Base-by-base conservation (phyloP, 2,888 invertebrate genomes). In the Apodemia duryi region DNA sequence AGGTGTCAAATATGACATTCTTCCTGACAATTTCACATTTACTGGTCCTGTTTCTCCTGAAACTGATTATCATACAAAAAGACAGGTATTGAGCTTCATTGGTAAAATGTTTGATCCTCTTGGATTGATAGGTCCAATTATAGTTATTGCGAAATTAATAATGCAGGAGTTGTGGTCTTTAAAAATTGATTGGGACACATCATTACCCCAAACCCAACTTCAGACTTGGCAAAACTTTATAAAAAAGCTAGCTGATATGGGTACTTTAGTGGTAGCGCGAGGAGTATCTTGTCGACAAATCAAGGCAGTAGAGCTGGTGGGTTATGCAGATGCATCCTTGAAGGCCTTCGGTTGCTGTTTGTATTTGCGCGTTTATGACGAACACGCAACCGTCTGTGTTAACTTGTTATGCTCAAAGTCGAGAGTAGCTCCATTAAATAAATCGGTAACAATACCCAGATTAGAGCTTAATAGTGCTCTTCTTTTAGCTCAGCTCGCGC, bases 31-130 rank as follows among this genome's bases (percentile, higher is more conserved):
- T 28, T 63, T 69, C 21, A 66, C 38, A 1, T 68, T 68, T 46
- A 10, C 38, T 21, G 21, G 29, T 29, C 68, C 68, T 28, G 13
- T 5, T 11, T 6, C 51, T 43, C n/a, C 51, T 51, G 63, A 61
- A 32, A 46, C 65, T 6, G 21, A 62, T 4, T 29, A 43, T 35
- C 11, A 60, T n/a, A 66, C 71, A n/a, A 72, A 72, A 66, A 61
- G 71, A 49, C 28, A 65, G 62, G 60, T 72, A n/a, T 46, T 73
- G 1, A 70, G 69, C 51, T 71, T 67, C 60, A 68, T 72, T 13
- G 64, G 72, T 2, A 68, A 68, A 61, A 69, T 72, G 9, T 71
- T 67, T 66, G 70, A 72, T 32, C 72, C 69, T 6, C 62, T 73
- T 4, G 71, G 71, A n/a, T 41, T 73, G 1, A 66, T 69, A 46